phyloP scores from a whole-genome alignment of 2,888 invertebrate species.

The Pocota personata region DNA sequence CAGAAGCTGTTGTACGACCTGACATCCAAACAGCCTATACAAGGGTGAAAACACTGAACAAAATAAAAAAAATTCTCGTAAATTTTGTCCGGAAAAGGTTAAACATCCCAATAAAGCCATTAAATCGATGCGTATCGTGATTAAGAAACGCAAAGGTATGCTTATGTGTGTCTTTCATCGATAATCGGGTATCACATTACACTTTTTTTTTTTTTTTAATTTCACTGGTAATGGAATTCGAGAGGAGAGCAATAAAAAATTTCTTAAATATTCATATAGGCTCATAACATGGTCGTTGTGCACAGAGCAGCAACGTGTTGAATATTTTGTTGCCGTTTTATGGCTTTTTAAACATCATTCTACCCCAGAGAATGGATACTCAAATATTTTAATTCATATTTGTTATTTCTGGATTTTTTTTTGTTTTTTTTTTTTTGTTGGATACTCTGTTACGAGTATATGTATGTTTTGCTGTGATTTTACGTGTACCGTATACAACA shows the following conservation, averaged over 20 bases:
- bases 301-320: constrained; percentile 24
- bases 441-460: not conserved
- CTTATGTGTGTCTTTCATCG: not conserved
- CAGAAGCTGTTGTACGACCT: not conserved
- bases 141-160: constrained; percentile 31
- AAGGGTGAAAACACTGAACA: constrained; percentile 24
- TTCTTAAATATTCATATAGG: constrained; percentile 53
- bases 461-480: not conserved
- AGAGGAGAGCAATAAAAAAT: constrained; percentile 39
- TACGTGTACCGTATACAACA: constrained; percentile 31
- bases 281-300: not conserved
- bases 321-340: constrained; percentile 54
- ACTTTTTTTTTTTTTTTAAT: constrained; percentile 33
- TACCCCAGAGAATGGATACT: constrained; percentile 57
- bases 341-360: constrained; percentile 63
- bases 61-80: constrained; percentile 16
- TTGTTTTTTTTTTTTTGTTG: too few species aligned
- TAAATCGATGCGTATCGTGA: constrained; percentile 46
- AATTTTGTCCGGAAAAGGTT: constrained; percentile 29
- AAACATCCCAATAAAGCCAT: constrained; percentile 47
- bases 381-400: constrained; percentile 70
- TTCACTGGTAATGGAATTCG: constrained; percentile 46
- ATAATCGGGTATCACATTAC: constrained; percentile 51
- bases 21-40: not conserved
- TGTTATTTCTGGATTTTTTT: constrained; percentile 1